Conservation (phyloP, 1,140 invertebrate species). For the Helicoverpa zea region DNA sequence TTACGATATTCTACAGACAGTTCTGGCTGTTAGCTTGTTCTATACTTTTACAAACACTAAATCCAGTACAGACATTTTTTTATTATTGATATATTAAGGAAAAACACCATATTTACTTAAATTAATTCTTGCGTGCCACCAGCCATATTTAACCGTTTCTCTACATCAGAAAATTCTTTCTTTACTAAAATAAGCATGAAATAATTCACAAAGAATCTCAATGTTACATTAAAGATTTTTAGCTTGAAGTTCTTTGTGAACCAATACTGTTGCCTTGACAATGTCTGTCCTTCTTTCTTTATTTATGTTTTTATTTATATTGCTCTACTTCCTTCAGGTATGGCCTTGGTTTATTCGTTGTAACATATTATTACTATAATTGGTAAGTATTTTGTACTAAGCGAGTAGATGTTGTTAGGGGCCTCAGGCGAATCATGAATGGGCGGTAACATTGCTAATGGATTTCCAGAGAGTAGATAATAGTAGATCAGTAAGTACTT, state of each 20-base stretch:
- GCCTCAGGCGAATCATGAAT: not conserved
- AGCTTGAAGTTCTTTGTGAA: slow-evolving; percentile 12
- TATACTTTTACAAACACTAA: too few species aligned
- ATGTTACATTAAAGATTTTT: slow-evolving; percentile 28
- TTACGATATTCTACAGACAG: too few species aligned
- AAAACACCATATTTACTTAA: too few species aligned
- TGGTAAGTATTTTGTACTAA: slow-evolving; percentile 5
- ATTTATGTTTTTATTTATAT: slow-evolving; percentile 38
- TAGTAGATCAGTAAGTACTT: not conserved
- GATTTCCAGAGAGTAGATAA: too few species aligned
- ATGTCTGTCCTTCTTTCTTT: slow-evolving; percentile 28
- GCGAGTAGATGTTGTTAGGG: not conserved
- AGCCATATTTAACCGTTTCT: not conserved
- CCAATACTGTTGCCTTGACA: slow-evolving; percentile 13
- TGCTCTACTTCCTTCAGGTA: slow-evolving; percentile 36
- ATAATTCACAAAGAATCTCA: slow-evolving; percentile 37
- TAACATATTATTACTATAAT: slow-evolving; percentile 42
- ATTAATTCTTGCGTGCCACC: slow-evolving; percentile 4
- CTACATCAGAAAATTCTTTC: not conserved
- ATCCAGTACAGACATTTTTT: too few species aligned
- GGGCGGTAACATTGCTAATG: not conserved
- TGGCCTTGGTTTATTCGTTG: slow-evolving; percentile 14
- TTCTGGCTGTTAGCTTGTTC: too few species aligned
- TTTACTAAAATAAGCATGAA: not conserved
- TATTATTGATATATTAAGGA: too few species aligned